Base-by-base conservation (phyloP, 1,140 invertebrate genomes). In the Druon quercuslanigerum region DNA sequence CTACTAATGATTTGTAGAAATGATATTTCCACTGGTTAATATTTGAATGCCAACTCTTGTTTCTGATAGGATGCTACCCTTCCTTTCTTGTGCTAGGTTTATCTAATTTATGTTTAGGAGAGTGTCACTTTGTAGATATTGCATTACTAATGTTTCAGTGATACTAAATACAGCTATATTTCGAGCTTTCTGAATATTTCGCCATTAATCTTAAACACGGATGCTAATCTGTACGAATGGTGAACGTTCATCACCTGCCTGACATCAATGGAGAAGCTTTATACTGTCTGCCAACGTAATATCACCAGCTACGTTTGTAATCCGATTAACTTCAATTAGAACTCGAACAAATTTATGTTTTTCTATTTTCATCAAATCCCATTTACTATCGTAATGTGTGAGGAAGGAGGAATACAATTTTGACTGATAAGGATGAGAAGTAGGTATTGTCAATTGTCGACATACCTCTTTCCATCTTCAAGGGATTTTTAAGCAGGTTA, bases 61-160 rank as follows among this genome's bases (percentile, higher is more conserved):
- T 33, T 66, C 20, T 66, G 57, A 66, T 25, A 66, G 57, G 57
- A 12, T 54, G 17, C 51, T 46, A 54, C 13, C 33, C 33, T 25
- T 66, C 60, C 5, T 46, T 66, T 16, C 33, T 33, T 16, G 25
- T 5, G 60, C 60, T n/a, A 16, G 33, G 4, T 9, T 66, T 66
- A 66, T 66, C 60, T 66, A 66, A 66, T 66, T 66, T 66, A 66
- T 66, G 60, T 66, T 66, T 66, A 66, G 60, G 16, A n/a, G 7
- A 66, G 25, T n/a, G 60, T 66, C 60, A 66, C 60, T 46, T 40
- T 40, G 14, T 66, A 66, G 60, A n/a, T 14, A 46, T 33, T 66
- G 25, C 60, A 66, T 33, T 40, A 57, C 60, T 60, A 33, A 60
- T 33, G 57, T 33, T 60, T 16, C 57, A 20, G 11, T 66, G 33